Evolutionary conservation across 1,140 invertebrate species (phyloP), one percentile per base, ranked within the genome.

Genomic region (Plectus sambesii): DNA sequence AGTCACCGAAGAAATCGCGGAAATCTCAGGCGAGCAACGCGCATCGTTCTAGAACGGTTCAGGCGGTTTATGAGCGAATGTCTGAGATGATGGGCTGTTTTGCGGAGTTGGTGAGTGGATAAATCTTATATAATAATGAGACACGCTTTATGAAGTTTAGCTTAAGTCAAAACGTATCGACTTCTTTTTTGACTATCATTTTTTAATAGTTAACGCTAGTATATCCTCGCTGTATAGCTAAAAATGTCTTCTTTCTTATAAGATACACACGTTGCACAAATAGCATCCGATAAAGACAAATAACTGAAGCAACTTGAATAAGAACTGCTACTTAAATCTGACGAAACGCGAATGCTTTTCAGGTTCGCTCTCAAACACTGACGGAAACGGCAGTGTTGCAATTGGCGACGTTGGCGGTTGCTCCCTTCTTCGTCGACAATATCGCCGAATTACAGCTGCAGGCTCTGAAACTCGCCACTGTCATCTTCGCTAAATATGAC

Each of bases 351-450:
- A n/a, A n/a, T n/a, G n/a, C n/a, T 1, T 39, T 59, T 17, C 39
- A 62, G 49, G 55, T 57, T 26, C 40, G 47, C 19, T 27, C 55
- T 33, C 61, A 68, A 24, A 44, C 25, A 5, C 33, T 62, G 12
- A 62, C 41, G 24, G 60, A 62, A 30, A 62, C 44, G 29, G 36
- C 52, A 9, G 39, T 65, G 27, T 37, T 55, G 2, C 39, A 58
- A 17, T 23, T 62, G 9, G 19, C 38, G 17, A 54, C 59, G 8
- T 8, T 64, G 22, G 55, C 38, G 12, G 86, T 96, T 1, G 84
- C 87, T 30, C 87, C 92, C 0, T 98, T 99, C 73, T 99, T 99
- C 74, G 89, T 97, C 3, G 92, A 98, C 73, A 90, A 89, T 64
- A 83, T 98, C 48, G 87, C 85, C 66, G 92, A 96, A 70, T 73